phyloP scores from a whole-genome alignment of 37 sponge, comb jelly and placozoan species.

The Cliona cf. orientalis region DNA sequence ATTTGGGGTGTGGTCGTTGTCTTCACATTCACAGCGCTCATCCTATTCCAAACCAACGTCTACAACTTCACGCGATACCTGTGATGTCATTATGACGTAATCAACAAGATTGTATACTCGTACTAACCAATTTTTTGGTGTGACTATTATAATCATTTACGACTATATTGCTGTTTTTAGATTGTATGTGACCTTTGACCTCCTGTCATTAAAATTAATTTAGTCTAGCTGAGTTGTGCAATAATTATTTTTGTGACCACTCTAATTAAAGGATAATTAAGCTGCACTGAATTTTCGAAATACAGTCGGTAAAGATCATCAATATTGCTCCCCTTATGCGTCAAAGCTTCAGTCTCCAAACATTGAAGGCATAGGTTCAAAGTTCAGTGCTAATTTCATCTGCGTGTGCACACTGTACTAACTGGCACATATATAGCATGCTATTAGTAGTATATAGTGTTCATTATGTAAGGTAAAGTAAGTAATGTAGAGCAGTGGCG shows the following conservation, averaged over 20 bases:
- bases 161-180: background rate
- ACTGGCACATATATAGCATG: too few relatives aligned
- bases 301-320: too few relatives aligned
- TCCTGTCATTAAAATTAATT: background rate
- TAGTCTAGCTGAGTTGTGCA: too few relatives aligned
- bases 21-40: conserved; percentile 50
- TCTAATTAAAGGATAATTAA: background rate
- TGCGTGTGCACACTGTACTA: too few relatives aligned
- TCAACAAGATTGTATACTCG: background rate
- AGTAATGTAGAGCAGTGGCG: too few relatives aligned
- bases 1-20: conserved; percentile 20
- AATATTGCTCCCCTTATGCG: too few relatives aligned
- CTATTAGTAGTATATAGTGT: too few relatives aligned
- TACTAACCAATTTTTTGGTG: background rate
- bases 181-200: too few relatives aligned
- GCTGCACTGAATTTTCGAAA: background rate
- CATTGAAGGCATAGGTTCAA: too few relatives aligned
- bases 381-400: too few relatives aligned
- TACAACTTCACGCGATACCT: conserved; percentile 28
- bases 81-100: background rate
- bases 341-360: too few relatives aligned
- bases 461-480: too few relatives aligned
- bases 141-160: background rate
- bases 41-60: conserved; percentile 66
- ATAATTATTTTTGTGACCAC: background rate